Conservation (phyloP, 2,888 invertebrate genomes). For the Aleiodes testaceus region DNA sequence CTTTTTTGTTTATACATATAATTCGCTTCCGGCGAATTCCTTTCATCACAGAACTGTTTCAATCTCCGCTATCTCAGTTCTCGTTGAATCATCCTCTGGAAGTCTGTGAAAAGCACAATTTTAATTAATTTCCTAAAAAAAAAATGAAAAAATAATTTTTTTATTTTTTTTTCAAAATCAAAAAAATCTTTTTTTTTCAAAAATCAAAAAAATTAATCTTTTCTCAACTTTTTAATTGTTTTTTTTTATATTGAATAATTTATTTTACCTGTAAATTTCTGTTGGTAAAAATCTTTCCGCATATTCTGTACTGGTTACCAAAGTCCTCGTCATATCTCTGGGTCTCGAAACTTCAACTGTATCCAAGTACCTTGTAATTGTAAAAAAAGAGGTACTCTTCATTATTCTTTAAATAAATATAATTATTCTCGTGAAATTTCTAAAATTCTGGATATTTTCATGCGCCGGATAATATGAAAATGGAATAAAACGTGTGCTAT, state of each 20-base stretch:
- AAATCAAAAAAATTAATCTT: too few species aligned
- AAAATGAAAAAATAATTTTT: background rate
- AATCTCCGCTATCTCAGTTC: constrained; percentile 90
- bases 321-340: constrained; percentile 73
- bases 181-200: too few species aligned
- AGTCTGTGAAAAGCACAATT: constrained; percentile 53
- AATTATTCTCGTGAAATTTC: too few species aligned
- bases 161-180: background rate
- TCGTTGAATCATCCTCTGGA: constrained; percentile 74
- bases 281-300: constrained; percentile 68
- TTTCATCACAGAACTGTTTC: constrained; percentile 91
- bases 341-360: constrained; percentile 71
- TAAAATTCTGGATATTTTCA: too few species aligned
- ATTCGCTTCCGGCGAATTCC: constrained; percentile 39
- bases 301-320: constrained; percentile 72
- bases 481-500: background rate
- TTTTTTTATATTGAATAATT: too few species aligned
- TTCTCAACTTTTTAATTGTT: too few species aligned
- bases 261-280: constrained; percentile 70
- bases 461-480: too few species aligned
- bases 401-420: background rate
- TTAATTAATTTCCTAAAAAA: background rate
- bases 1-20: constrained; percentile 17
- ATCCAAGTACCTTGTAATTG: constrained; percentile 66
- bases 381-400: too few species aligned